phyloP scores from a whole-genome alignment of 2,113 vertebrate species.

The Paratilapia polleni region DNA sequence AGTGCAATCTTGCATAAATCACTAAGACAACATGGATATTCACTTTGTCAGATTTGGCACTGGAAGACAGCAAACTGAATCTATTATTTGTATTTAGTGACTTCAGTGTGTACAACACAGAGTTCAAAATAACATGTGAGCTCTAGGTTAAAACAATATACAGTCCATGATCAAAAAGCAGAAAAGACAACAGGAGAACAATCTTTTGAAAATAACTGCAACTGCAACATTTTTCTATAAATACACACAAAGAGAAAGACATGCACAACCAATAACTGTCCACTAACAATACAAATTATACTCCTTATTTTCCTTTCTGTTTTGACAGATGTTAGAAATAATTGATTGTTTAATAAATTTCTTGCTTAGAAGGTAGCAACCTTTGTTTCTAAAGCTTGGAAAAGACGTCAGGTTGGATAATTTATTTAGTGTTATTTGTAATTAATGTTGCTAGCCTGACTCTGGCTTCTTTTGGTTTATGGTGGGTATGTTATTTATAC shows the following conservation, averaged over 20 bases:
- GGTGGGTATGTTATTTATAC: background rate
- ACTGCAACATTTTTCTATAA: background rate
- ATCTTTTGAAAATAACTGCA: background rate
- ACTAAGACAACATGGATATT: background rate
- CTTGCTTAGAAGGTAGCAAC: background rate
- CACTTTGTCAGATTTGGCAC: background rate
- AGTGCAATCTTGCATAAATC: background rate
- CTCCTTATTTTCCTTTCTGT: background rate
- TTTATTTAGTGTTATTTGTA: no score
- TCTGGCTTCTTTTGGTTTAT: background rate
- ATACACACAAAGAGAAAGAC: conserved; percentile 1
- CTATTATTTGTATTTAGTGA: background rate
- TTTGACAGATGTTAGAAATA: background rate
- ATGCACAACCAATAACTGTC: conserved; percentile 13
- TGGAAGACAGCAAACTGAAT: background rate
- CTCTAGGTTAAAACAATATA: background rate
- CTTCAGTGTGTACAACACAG: background rate
- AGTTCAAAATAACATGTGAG: background rate
- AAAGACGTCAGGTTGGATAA: no score
- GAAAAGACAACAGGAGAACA: background rate
- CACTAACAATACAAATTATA: background rate
- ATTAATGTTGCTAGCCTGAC: background rate
- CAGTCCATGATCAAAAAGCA: background rate
- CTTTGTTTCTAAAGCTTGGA: background rate
- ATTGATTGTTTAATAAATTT: background rate